Conservation (phyloP, 2,113 vertebrate species). For the Origma solitaria region DNA sequence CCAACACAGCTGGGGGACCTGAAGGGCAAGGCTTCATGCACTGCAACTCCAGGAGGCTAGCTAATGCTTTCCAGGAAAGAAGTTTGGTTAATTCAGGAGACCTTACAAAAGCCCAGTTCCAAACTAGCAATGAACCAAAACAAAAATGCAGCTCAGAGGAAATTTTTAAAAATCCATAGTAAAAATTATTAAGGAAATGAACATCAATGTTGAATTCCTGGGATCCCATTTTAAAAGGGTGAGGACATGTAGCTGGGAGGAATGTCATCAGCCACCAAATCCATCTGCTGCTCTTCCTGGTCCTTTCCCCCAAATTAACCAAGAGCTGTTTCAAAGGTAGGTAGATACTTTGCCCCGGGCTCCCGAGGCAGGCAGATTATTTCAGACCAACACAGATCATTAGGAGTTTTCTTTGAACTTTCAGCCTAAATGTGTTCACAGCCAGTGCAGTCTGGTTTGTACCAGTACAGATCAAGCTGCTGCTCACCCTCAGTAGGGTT, state of each 20-base stretch:
- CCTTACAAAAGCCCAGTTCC: background rate
- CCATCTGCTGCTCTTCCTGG: background rate
- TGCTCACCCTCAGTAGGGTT: background rate
- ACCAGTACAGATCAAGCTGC: background rate
- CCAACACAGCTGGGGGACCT: background rate
- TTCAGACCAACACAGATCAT: background rate
- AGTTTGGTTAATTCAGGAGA: background rate
- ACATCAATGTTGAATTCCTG: background rate
- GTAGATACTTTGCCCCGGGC: background rate
- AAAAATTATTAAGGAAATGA: background rate
- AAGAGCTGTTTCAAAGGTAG: background rate
- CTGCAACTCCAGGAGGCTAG: background rate
- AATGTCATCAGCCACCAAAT: background rate
- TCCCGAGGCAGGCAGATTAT: background rate
- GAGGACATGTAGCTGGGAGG: background rate
- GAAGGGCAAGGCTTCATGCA: background rate
- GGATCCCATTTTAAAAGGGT: background rate
- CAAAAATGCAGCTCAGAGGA: background rate
- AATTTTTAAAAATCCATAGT: rapidly evolving
- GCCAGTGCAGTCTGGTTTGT: background rate
- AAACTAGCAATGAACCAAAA: background rate
- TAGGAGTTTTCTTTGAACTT: background rate
- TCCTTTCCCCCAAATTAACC: background rate
- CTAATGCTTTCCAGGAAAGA: background rate
- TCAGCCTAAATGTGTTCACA: background rate